These are phyloP conservation scores for Malurus cyaneus DNA, from an alignment of 2,113 vertebrate species.

Conservation along the genomic window DNA sequence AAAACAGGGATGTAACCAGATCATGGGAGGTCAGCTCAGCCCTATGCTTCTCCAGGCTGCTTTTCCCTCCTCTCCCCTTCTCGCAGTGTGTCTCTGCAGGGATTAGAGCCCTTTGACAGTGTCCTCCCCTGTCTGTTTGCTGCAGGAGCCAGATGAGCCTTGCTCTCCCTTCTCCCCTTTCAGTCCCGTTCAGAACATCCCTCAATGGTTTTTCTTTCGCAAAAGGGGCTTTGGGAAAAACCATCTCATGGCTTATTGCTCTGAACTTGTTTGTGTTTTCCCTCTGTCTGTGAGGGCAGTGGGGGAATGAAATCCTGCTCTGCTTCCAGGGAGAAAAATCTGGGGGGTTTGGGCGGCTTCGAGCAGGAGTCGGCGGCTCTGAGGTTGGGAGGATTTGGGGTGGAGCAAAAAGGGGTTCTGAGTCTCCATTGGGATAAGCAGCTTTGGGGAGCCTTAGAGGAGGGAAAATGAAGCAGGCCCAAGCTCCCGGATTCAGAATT, in stretches of 20 bases:
- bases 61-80: background rate
- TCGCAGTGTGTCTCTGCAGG: background rate
- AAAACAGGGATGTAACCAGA: background rate
- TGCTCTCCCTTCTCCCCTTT: background rate
- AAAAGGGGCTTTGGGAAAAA: background rate
- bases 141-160: background rate
- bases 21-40: background rate
- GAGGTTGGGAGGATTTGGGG: constrained; percentile 34
- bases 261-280: constrained; percentile 32
- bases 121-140: background rate
- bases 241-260: constrained; percentile 32
- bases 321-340: background rate
- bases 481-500: background rate
- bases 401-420: constrained; percentile 1
- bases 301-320: constrained; percentile 39
- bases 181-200: background rate
- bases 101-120: background rate
- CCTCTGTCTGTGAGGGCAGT: fast-evolving
- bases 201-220: background rate
- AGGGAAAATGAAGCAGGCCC: background rate
- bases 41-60: background rate
- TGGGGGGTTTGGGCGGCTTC: background rate
- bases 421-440: background rate
- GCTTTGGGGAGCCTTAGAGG: background rate
- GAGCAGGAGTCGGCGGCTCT: background rate